Conservation (phyloP, 35 echinoderm and acorn worm genomes). For the Stichopus chloronotus region DNA sequence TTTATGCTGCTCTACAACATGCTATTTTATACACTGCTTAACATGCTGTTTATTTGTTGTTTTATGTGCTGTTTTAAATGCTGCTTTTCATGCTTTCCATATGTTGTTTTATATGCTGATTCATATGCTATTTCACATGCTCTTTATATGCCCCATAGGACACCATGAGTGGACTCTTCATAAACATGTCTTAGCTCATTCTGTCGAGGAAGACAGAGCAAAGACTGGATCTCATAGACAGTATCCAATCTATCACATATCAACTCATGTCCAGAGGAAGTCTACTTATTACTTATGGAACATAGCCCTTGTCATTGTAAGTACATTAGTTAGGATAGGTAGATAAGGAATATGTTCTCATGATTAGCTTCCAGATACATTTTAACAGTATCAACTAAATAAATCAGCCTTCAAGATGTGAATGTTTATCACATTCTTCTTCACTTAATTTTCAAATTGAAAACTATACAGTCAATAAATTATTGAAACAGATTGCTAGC, state of each 20-base stretch:
- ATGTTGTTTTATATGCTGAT: no score
- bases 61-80: no score
- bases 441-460: background rate
- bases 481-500: no score
- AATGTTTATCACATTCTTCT: background rate
- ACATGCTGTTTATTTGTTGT: no score
- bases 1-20: no score
- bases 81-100: no score
- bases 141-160: constrained; percentile 6
- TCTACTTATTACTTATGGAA: constrained; percentile 85
- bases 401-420: no score
- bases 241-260: constrained; percentile 92
- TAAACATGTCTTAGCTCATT: constrained; percentile 79
- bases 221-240: constrained; percentile 81
- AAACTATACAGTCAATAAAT: no score
- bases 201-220: constrained; percentile 82
- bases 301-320: constrained; percentile 86
- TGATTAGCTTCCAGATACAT: background rate
- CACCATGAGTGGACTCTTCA: constrained; percentile 77
- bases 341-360: background rate
- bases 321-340: background rate
- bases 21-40: no score
- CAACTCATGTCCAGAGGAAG: constrained; percentile 81
- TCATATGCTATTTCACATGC: no score
- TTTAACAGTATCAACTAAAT: no score